Base-by-base conservation (phyloP, 2,797 vertebrate genomes). In the Buphagus erythrorhynchus region DNA sequence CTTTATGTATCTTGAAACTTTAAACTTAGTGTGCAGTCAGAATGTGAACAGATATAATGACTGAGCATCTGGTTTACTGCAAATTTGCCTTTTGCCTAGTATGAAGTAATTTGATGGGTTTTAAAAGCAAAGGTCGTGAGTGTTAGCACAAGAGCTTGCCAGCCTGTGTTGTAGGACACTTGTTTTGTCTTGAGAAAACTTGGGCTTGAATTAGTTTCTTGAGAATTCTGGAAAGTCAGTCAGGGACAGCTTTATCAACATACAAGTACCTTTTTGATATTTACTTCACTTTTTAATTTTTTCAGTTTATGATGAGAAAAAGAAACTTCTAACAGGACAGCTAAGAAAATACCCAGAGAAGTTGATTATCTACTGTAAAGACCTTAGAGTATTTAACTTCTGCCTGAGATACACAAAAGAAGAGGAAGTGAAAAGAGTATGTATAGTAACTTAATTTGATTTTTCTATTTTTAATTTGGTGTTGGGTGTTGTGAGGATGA, bases 301-400 rank as follows among this genome's bases (percentile, higher is more conserved):
- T 96, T 14, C 83, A 99, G 99, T 99, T 91, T 98, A 98, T 95
- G 99, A 99, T 95, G 99, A 99, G 91, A 99, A 99, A 94, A 99
- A 98, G 90, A 99, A 99, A 95, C 88, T 97, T 86, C 94, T 99
- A 13, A 98, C 97, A 67, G 98, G 98, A 69, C 97, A 98, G 58
- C 91, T 98, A 69, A 98, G 97, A 97, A 99, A 98, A 95, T 98
- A 98, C 57, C 98, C 99, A 1, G 98, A 99, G 49, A 99, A 98
- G 57, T 98, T 99, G 51, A 98, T 99, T 81, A 98, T 99, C 94
- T 98, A 99, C 91, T 99, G 99, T 95, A 99, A 99, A 98, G 99
- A 99, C 86, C 98, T 99, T 67, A 98, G 99, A 45, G 98, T 99
- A 43, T 99, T 99, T 97, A 97, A 98, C 79, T 99, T 99, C 95